phyloP scores from a whole-genome alignment of 1,140 invertebrate genomes.

The Brachionus rubens region DNA sequence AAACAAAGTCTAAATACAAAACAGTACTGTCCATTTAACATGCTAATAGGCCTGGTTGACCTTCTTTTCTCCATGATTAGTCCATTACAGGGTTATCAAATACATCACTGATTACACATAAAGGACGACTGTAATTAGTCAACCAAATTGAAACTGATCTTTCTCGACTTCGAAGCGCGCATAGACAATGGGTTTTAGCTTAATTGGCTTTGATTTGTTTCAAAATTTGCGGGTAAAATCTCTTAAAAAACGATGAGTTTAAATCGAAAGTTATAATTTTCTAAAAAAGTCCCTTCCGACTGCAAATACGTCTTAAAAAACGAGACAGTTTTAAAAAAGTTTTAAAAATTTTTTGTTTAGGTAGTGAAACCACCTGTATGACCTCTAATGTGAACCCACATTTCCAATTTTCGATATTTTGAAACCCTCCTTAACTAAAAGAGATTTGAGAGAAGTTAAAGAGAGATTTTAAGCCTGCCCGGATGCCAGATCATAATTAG shows the following conservation, averaged over 20 bases:
- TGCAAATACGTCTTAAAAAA: slow-evolving; percentile 74
- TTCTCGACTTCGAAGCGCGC: slow-evolving; percentile 88
- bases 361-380: slow-evolving; percentile 73
- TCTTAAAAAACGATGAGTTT: background rate
- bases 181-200: slow-evolving; percentile 77
- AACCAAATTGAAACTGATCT: slow-evolving; percentile 86
- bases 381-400: slow-evolving; percentile 78
- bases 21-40: slow-evolving; percentile 91
- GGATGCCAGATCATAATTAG: slow-evolving; percentile 89
- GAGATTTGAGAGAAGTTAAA: background rate
- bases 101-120: slow-evolving; percentile 86
- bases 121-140: slow-evolving; percentile 80
- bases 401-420: slow-evolving; percentile 89
- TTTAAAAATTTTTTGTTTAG: no score
- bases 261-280: background rate
- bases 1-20: slow-evolving; percentile 77
- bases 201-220: slow-evolving; percentile 12
- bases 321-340: background rate
- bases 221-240: slow-evolving; percentile 42
- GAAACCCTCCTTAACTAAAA: background rate
- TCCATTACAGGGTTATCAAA: slow-evolving; percentile 76
- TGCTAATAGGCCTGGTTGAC: slow-evolving; percentile 66
- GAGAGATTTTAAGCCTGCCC: slow-evolving; percentile 48
- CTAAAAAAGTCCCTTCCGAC: slow-evolving; percentile 67
- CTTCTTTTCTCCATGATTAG: slow-evolving; percentile 61